Conservation (phyloP, 35 echinoderm and acorn worm genomes). For the Eucidaris tribuloides region DNA sequence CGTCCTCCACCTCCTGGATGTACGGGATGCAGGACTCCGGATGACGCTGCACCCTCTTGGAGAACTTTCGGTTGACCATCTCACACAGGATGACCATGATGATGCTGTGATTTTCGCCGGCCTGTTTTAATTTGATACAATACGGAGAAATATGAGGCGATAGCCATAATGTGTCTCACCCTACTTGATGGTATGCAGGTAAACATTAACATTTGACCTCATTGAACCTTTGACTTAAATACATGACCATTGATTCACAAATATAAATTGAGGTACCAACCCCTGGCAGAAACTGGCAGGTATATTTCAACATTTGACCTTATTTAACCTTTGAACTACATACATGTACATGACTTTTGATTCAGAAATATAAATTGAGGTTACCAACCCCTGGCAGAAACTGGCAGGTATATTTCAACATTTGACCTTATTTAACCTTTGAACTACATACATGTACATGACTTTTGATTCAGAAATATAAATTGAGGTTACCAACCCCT, state of each 20-base stretch:
- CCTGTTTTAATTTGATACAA: too few relatives aligned
- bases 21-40: conserved; percentile 73
- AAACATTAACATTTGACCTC: background rate
- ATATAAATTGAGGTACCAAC: background rate
- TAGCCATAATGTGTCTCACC: too few relatives aligned
- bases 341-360: too few relatives aligned
- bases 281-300: background rate
- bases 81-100: conserved; percentile 95
- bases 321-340: background rate
- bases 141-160: background rate
- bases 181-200: background rate
- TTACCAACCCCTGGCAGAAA: too few relatives aligned
- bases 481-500: too few relatives aligned
- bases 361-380: too few relatives aligned
- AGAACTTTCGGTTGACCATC: conserved; percentile 77
- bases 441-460: background rate
- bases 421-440: background rate
- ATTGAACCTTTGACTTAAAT: too few relatives aligned
- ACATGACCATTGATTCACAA: background rate
- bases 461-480: too few relatives aligned
- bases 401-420: too few relatives aligned
- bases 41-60: conserved; percentile 18
- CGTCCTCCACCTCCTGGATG: conserved; percentile 88
- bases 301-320: background rate
- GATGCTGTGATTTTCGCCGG: conserved; percentile 80